phyloP scores from a whole-genome alignment of 2,113 vertebrate genomes.

The Trinectes maculatus region DNA sequence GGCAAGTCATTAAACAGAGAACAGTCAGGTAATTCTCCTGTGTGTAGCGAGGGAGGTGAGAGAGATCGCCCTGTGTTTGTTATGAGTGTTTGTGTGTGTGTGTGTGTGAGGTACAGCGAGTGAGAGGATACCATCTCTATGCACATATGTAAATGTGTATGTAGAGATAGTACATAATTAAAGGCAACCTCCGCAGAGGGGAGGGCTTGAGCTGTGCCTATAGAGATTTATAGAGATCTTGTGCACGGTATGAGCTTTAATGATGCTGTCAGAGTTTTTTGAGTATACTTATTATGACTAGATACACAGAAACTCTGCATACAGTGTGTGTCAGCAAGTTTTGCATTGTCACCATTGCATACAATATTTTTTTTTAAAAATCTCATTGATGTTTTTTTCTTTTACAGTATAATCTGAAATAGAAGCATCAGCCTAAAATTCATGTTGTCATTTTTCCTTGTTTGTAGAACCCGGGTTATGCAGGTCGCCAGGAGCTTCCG shows the following conservation, averaged over 20 bases:
- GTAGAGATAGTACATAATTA: conserved; percentile 27
- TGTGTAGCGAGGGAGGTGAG: conserved; percentile 4
- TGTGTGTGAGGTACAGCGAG: background rate
- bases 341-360: too few species aligned
- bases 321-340: too few species aligned
- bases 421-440: background rate
- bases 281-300: background rate
- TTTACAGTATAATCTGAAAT: background rate
- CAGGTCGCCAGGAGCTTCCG: conserved; percentile 94
- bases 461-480: conserved; percentile 95
- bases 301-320: background rate
- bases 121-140: background rate
- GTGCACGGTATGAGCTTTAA: conserved; percentile 4
- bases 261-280: conserved; percentile 2
- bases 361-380: background rate
- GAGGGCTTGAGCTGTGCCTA: conserved; percentile 2
- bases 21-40: conserved; percentile 28
- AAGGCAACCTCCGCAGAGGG: conserved; percentile 14
- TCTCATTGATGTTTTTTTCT: background rate
- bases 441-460: background rate
- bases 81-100: background rate
- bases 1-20: conserved; percentile 54
- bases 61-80: conserved; percentile 20
- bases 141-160: too few species aligned
- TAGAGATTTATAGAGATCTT: conserved; percentile 13